Evolutionary conservation across 2,888 invertebrate genomes (phyloP), one percentile per base, ranked within the genome.

Genomic region (Agrotis ipsilon): DNA sequence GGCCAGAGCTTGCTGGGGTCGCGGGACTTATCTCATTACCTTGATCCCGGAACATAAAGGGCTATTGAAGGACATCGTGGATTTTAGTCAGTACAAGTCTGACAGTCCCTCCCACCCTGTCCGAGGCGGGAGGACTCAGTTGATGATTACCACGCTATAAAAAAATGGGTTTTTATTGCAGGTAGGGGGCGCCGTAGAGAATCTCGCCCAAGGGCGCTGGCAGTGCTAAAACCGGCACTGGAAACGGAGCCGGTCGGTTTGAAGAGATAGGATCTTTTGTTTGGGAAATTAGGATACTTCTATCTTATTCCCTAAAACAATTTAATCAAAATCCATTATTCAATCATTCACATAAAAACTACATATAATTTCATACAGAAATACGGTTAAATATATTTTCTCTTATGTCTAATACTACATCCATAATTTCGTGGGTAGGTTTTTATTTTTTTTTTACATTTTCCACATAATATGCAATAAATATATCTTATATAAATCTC

Each of bases 281-380:
- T 73, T 69, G 82, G 89, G 88, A 87, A 88, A 87, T 87, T 79
- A 89, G 92, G 94, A 89, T 88, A 90, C 88, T 86, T 86, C 78
- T 87, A 83, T 89, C 87, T 91, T 91, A 92, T 91, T 89, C 93
- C 94, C 94, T 94, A 94, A 93, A 95, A 93, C 92, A 94, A 88
- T 94, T 95, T 94, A 94, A 96, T 95, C 93, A 96, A 96, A 95
- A 95, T 92, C 93, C 94, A 95, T 89, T 92, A 91, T 92, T 94
- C 92, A 93, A 94, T 95, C 91, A 93, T 94, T 91, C 94, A 95
- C 96, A 96, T 96, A 96, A 94, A 96, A 96, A 95, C 96, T 96
- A 96, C 96, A 95, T 96, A 96, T 96, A 96, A 96, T 96, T 95
- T 96, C 95, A 95, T 96, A 96, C 95, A 96, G 96, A 96, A 96